Conservation (phyloP, 2,888 invertebrate genomes). For the Eristalinus aeneus region DNA sequence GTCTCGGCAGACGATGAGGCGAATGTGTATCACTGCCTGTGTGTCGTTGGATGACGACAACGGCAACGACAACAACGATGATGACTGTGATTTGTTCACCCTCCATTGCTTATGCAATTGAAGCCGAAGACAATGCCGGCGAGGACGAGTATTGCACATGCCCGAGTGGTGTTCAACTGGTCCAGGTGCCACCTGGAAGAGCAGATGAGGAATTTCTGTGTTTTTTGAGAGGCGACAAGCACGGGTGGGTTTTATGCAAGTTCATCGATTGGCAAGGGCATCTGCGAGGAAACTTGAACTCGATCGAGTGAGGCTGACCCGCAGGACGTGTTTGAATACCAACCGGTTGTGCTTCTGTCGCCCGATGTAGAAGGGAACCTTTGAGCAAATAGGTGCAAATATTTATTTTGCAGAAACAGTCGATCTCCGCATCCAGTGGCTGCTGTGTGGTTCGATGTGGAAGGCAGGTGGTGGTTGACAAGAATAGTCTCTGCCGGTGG, state of each 20-base stretch:
- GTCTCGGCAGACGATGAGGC: conserved; percentile 26
- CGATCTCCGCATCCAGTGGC: neutral
- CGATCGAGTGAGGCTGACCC: neutral
- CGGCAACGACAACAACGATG: neutral
- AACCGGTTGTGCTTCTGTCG: neutral
- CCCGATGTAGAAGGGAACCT: neutral
- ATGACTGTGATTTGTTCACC: conserved; percentile 30
- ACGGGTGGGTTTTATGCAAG: neutral
- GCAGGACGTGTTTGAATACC: neutral
- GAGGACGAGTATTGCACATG: conserved; percentile 25
- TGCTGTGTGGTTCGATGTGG: neutral
- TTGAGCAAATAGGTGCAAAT: neutral
- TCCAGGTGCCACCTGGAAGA: conserved; percentile 43
- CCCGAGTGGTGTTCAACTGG: conserved; percentile 7
- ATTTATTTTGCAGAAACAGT: neutral
- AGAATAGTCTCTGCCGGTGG: too few species aligned
- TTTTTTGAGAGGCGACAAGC: neutral
- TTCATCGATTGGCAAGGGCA: neutral
- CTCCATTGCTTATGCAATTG: conserved; percentile 38
- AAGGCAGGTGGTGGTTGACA: neutral
- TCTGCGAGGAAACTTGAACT: neutral
- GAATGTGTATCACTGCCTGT: conserved; percentile 38
- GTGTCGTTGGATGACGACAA: neutral
- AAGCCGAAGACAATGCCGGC: conserved; percentile 16
- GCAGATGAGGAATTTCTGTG: conserved; percentile 37